Conservation (phyloP, 1,140 invertebrate genomes). For the Saccostrea glomerata region DNA sequence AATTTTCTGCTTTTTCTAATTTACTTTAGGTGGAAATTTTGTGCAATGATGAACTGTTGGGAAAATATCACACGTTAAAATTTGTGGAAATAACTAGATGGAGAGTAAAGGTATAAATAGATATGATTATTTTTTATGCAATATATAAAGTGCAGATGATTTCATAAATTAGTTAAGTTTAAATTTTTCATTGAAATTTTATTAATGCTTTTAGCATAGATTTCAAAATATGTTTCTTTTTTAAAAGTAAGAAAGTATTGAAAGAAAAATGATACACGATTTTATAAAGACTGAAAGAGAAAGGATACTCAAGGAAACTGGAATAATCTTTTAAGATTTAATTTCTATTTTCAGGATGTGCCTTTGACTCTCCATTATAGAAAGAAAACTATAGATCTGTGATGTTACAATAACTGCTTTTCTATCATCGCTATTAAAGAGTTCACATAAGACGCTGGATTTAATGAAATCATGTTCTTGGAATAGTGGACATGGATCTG, state of each 20-base stretch:
- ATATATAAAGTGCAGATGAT: too few species aligned
- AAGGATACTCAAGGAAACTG: background rate
- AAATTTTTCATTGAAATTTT: background rate
- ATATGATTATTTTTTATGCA: background rate
- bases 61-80: slow-evolving; percentile 99
- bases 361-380: slow-evolving; percentile 75
- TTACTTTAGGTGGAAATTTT: slow-evolving; percentile 91
- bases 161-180: too few species aligned
- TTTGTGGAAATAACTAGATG: slow-evolving; percentile 99
- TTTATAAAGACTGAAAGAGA: too few species aligned
- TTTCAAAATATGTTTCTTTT: too few species aligned
- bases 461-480: too few species aligned
- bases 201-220: too few species aligned
- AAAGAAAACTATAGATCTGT: slow-evolving; percentile 69
- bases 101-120: slow-evolving; percentile 88
- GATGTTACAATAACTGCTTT: slow-evolving; percentile 33
- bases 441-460: background rate
- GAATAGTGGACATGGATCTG: too few species aligned
- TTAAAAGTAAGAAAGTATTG: too few species aligned
- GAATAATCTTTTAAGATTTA: background rate
- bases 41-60: slow-evolving; percentile 98
- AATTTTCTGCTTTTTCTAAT: background rate
- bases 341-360: slow-evolving; percentile 66
- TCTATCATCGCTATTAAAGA: background rate
- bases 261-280: too few species aligned